Percentiles rank a stretch among this genome's conserved stretches.
Evolutionary conservation across 2,888 invertebrate genomes (phyloP).

Genomic region (Asteroscopus sphinx): DNA sequence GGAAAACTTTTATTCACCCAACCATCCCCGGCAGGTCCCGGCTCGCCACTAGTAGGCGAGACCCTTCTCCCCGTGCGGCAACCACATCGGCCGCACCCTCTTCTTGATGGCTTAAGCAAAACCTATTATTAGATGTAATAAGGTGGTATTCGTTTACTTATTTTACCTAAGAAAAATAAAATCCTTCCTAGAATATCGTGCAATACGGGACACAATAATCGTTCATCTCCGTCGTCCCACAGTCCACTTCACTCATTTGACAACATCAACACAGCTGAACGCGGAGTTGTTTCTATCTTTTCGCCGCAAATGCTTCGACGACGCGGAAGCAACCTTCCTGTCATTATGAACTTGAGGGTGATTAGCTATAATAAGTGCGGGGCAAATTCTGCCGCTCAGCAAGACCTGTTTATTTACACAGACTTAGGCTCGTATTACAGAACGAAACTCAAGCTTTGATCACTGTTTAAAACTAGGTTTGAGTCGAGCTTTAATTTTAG

Average conservation of each 20-base stretch:
- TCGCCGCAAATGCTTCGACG: constrained; percentile 65
- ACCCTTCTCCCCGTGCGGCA: no score
- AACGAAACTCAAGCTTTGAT: no score
- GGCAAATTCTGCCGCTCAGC: constrained; percentile 40
- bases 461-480: no score
- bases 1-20: no score
- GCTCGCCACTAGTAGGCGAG: no score
- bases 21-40: no score
- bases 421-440: no score
- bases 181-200: constrained; percentile 37
- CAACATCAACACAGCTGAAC: constrained; percentile 46
- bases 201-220: constrained; percentile 41
- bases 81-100: no score
- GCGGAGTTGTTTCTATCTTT: constrained; percentile 49
- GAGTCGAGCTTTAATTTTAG: no score
- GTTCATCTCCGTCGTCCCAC: constrained; percentile 54
- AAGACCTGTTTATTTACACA: constrained; percentile 55
- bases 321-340: constrained; percentile 78
- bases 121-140: no score
- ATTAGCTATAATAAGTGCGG: constrained; percentile 67
- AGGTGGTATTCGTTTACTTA: constrained; percentile 2
- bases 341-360: constrained; percentile 69
- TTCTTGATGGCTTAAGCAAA: no score
- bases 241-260: constrained; percentile 36
- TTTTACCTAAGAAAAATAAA: constrained; percentile 25